Evolutionary conservation across 2,113 vertebrate genomes (phyloP), one percentile per base, ranked within the genome.

Genomic region (Perca fluviatilis): DNA sequence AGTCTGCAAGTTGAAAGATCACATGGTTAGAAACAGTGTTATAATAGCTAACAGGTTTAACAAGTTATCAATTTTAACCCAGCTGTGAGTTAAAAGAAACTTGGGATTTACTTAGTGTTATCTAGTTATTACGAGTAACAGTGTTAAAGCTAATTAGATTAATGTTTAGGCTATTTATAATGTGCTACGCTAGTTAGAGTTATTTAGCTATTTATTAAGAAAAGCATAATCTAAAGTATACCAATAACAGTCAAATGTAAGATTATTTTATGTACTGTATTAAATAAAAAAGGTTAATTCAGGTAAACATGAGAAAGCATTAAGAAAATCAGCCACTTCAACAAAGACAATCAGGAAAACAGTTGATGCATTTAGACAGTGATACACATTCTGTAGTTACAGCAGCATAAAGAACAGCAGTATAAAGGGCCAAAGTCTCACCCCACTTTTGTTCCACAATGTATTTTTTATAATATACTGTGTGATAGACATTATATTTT

Each of bases 1-100:
- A 94, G 95, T 96, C 96, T 94, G 96, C 95, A 97, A 96, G 95
- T 91, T 96, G 91, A 97, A 95, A 96, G 92, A 95, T 97, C 95
- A 97, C 94, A 95, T 94, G 93, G 94, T 96, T 96, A 96, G 93
- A 94, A 93, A 95, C 95, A 96, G 92, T 68, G 93, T 92, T 91
- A 95, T 87, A 93, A 95, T 51, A 81, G 66, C 93, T 94, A 94
- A 93, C 94, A 96, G 79, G 91, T 94, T 96, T 94, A 95, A 92
- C 94, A 96, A 94, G 93, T 95, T 96, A 89, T 88, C 89, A 87
- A 80, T 92, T 94, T 94, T 93, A 94, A 95, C 90, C 88, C 92
- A 94, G 85, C 82, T 93, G 87, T 80, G 93, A 92, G 92, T 93
- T 95, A 92, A 94, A 91, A 87, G 79, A 95, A 92, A 94, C 92